phyloP scores from a whole-genome alignment of 2,797 vertebrate species.

The Malurus leucopterus region DNA sequence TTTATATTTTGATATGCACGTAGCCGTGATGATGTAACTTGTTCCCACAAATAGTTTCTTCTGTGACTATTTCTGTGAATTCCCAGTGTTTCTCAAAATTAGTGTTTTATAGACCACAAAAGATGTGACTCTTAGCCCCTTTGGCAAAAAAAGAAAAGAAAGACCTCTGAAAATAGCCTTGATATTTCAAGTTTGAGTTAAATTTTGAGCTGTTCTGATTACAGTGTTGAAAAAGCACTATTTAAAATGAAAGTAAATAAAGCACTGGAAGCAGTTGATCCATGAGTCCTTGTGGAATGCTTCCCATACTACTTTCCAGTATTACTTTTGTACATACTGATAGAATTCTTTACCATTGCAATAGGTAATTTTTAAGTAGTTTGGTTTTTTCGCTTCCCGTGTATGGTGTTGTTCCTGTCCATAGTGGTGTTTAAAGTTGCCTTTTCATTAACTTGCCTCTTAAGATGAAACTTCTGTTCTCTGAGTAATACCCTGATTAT shows the following conservation, averaged over 20 bases:
- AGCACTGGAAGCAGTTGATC: background rate
- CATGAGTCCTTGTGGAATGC: background rate
- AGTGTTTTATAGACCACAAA: background rate
- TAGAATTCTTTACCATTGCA: background rate
- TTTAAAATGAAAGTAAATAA: background rate
- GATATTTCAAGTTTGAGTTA: background rate
- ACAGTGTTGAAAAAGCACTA: background rate
- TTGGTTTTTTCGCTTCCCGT: background rate
- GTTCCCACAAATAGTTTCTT: background rate
- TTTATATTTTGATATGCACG: background rate
- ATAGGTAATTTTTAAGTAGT: background rate
- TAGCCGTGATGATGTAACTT: background rate
- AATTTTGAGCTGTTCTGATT: background rate
- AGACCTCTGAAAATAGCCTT: background rate
- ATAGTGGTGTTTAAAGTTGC: background rate
- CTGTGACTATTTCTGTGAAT: background rate
- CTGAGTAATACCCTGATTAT: background rate
- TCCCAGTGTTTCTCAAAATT: background rate
- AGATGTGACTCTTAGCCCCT: background rate
- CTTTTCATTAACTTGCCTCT: background rate
- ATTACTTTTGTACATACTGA: background rate
- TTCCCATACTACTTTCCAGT: background rate
- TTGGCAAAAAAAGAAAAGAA: background rate
- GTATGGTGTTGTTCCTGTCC: background rate
- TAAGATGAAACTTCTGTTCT: background rate